A percentile compares a stretch with the other conserved stretches of the same genome.
phyloP scores from a whole-genome alignment of 2,797 vertebrate genomes.

The Epinephelus malabaricus region DNA sequence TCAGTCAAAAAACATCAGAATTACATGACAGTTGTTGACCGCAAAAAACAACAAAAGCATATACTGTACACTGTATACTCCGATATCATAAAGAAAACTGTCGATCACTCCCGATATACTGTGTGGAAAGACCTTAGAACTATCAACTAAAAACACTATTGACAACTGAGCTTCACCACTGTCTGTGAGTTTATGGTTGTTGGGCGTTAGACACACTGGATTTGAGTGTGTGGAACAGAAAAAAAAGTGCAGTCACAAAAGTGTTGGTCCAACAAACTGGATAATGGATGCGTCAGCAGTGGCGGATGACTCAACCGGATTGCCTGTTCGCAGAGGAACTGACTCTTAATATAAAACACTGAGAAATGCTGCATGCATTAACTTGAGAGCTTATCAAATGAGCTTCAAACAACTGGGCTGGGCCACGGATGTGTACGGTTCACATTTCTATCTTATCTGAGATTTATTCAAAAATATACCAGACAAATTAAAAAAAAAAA shows the following conservation, averaged over 20 bases:
- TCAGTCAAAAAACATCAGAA: constrained; percentile 68
- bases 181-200: constrained; percentile 67
- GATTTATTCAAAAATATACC: constrained; percentile 57
- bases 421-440: constrained; percentile 66
- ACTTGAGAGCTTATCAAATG: constrained; percentile 68
- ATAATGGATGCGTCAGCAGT: constrained; percentile 64
- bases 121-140: constrained; percentile 58
- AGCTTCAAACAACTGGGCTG: constrained; percentile 66
- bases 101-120: constrained; percentile 55
- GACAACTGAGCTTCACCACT: constrained; percentile 65
- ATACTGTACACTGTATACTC: constrained; percentile 68
- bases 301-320: constrained; percentile 54
- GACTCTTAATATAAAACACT: constrained; percentile 61
- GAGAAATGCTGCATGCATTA: constrained; percentile 72
- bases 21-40: constrained; percentile 57
- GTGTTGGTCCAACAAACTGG: constrained; percentile 81
- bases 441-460: constrained; percentile 78
- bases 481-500: constrained; percentile 34
- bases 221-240: constrained; percentile 54
- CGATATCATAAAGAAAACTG: constrained; percentile 54
- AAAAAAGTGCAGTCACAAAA: constrained; percentile 78
- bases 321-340: constrained; percentile 44
- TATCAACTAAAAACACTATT: constrained; percentile 59
- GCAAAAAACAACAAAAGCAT: constrained; percentile 56
- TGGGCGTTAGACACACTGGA: constrained; percentile 55